These are phyloP conservation scores for Osmoderma eremita DNA, from an alignment of 2,888 invertebrate species.

Conservation along the genomic window DNA sequence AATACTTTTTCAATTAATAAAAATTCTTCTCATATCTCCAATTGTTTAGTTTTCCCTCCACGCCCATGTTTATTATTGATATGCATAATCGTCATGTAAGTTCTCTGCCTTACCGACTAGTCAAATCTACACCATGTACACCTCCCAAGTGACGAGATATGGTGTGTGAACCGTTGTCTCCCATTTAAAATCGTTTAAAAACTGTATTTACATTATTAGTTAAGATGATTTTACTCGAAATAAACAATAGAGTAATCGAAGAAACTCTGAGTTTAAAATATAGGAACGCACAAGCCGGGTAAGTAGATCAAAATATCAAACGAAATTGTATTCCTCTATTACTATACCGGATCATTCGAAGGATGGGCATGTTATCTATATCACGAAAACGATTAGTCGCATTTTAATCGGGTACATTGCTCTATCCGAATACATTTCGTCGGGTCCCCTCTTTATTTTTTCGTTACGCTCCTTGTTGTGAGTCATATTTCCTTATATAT, in stretches of 20 bases:
- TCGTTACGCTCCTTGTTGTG: conserved; percentile 8
- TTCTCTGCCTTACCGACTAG: conserved; percentile 41
- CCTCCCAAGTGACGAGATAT: conserved; percentile 47
- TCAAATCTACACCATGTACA: conserved; percentile 50
- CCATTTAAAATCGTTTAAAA: conserved; percentile 47
- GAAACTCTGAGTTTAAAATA: conserved; percentile 96
- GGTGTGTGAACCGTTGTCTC: conserved; percentile 43
- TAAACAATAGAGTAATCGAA: conserved; percentile 98
- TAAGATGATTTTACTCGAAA: conserved; percentile 95
- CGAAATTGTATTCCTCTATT: neutral
- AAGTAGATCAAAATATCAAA: conserved; percentile 63
- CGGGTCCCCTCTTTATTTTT: neutral
- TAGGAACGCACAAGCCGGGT: conserved; percentile 96
- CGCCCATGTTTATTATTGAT: conserved; percentile 35
- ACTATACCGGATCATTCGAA: conserved; percentile 38
- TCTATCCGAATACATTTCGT: neutral
- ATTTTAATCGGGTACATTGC: neutral
- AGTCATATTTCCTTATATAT: conserved; percentile 41
- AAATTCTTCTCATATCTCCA: no score
- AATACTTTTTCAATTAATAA: no score
- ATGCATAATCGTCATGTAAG: conserved; percentile 2
- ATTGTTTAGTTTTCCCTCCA: conserved; percentile 19
- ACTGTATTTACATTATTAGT: conserved; percentile 44
- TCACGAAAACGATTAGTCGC: conserved; percentile 15
- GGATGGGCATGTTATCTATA: conserved; percentile 44